Evolutionary conservation across 2,888 invertebrate species (phyloP), one percentile per base, ranked within the genome.

Genomic region (Lampropteryx suffumata): DNA sequence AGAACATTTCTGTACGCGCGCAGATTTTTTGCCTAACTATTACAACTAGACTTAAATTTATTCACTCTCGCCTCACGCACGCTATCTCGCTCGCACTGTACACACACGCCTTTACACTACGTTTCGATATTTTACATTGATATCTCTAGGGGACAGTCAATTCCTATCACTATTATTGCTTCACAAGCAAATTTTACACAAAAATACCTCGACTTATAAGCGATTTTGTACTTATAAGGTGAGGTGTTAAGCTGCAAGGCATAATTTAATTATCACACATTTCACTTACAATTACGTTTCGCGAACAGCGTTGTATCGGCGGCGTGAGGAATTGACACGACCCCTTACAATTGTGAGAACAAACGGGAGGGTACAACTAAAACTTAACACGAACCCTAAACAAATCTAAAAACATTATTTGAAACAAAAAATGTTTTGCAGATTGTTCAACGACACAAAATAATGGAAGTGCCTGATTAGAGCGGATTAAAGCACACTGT

Each of bases 21-120:
- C 57, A 61, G 49, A 46, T 59, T 59, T 57, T 64, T 65, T 57
- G 82, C 90, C 90, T 90, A 90, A 87, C 89, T 90, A 90, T 79
- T 62, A 79, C 76, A 78, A 42, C 89, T 90, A 89, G 76, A 80
- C 87, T 88, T 89, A 87, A 75, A 46, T 76, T 74, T 73, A 73
- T 58, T 65, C 64, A 68, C 69, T 67, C 76, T 68, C 73, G 65
- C 68, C 76, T 64, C 76, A 72, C 77, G 58, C 78, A 71, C 77
- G 64, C 69, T 57, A 76, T 53, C 76, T 64, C 69, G 56, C 69
- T 65, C 59, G 54, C 69, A 65, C 72, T 70, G 68, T 76, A 70
- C 74, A 66, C 61, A 60, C 72, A 24, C 8, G 74, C 78, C 78
- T 79, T 73, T 79, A 83, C 65, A 73, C 84, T 79, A 82, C 71